These are phyloP conservation scores for Tanytarsus gracilentus DNA, from an alignment of 2,888 invertebrate genomes.

Conservation along the genomic window DNA sequence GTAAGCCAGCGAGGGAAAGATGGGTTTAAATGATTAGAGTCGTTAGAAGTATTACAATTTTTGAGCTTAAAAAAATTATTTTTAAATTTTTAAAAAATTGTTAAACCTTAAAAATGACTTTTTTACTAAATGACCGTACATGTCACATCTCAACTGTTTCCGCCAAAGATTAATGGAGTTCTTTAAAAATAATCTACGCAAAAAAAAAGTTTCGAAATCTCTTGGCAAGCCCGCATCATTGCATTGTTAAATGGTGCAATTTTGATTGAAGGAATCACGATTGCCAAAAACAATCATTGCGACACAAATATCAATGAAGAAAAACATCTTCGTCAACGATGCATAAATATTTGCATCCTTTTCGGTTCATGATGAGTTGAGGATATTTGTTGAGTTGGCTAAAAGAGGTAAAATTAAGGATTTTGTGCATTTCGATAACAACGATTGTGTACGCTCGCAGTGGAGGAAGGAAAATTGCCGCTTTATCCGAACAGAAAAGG, in stretches of 20 bases:
- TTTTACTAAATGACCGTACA: too few relatives aligned
- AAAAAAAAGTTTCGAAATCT: too few relatives aligned
- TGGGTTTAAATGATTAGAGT: not conserved
- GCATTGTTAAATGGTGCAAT: too few relatives aligned
- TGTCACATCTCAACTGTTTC: too few relatives aligned
- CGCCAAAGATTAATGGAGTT: too few relatives aligned
- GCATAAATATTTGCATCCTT: constrained; percentile 21
- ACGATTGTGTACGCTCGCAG: not conserved
- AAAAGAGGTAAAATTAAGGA: not conserved
- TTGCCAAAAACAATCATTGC: not conserved
- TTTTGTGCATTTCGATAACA: not conserved
- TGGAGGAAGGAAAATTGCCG: not conserved
- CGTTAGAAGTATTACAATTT: not conserved
- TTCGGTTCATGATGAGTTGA: not conserved
- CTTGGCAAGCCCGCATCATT: too few relatives aligned
- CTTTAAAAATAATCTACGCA: too few relatives aligned
- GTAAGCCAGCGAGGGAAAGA: not conserved
- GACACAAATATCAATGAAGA: not conserved
- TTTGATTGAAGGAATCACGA: too few relatives aligned
- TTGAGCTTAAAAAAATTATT: too few relatives aligned
- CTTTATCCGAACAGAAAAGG: not conserved
- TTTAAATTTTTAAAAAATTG: too few relatives aligned
- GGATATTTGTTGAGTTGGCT: not conserved
- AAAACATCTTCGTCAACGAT: constrained; percentile 9
- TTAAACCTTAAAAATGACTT: too few relatives aligned